Evolutionary conservation across 37 sponge, comb jelly and placozoan genomes (phyloP), one percentile per base, ranked within the genome.

Genomic region (Halisarca cf. caerulea): DNA sequence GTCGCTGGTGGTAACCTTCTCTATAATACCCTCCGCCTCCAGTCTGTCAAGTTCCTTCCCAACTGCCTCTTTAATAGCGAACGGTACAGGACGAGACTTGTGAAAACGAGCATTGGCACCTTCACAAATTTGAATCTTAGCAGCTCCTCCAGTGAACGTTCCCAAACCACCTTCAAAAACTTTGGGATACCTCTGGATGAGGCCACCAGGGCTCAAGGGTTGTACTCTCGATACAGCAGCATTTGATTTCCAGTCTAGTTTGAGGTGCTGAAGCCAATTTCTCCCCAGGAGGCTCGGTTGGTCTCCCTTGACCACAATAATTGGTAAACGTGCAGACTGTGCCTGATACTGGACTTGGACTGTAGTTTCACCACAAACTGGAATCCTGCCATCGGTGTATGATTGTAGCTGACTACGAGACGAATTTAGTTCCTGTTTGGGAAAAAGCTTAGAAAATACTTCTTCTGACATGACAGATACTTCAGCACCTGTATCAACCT

Each of bases 1-100:
- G 28, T 84, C 78, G n/a, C 60, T 57, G 69, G 68, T 27, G 14
- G 53, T 44, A 32, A 83, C 84, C n/a, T 38, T 64, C 7, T 40
- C 84, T 24, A 83, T 18, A 43, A 83, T 35, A 25, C 84, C 84
- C 51, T 43, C 73, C 8, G 40, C 7, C 17, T 37, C 75, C 23
- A 73, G 38, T n/a, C 40, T n/a, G 38, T 73, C 41, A 6, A 73
- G 37, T 38, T 73, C 75, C 40, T 40, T 6, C 15, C 17, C 75
- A 36, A 73, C 41, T 8, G 75, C 75, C 6, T 73, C 75, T 36
- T 30, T 36, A 21, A 73, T 40, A 11, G 75, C 75, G 27, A 73
- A 73, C 7, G 75, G 75, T 37, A 73, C 75, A 21, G 75, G 75
- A 30, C 75, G 23, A 41, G 38, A 30, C 75, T 30, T 73, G 75